Percentiles rank a stretch among this genome's conserved stretches.
Conservation (phyloP, 1,140 invertebrate genomes). For the Magallana angulata region DNA sequence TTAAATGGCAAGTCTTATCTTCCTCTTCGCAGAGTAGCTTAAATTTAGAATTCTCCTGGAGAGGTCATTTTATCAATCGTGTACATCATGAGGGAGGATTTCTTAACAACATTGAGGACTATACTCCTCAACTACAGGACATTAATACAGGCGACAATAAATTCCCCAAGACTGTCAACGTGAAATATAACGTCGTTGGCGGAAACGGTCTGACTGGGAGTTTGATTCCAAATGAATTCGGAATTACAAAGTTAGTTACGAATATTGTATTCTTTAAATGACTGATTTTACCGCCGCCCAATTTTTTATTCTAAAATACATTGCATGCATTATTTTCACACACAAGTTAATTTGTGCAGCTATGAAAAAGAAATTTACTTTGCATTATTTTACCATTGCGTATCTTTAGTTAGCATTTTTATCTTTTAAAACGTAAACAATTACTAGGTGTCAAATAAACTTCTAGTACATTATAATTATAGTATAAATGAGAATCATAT, state of each 20-base stretch:
- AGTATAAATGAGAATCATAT: too few relatives aligned
- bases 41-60: conserved; percentile 49
- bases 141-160: background rate
- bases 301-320: background rate
- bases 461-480: too few relatives aligned
- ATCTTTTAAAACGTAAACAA: too few relatives aligned
- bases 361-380: too few relatives aligned
- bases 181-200: conserved; percentile 40
- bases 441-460: too few relatives aligned
- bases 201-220: conserved; percentile 52
- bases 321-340: background rate
- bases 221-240: conserved; percentile 57
- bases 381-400: too few relatives aligned
- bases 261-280: background rate
- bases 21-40: conserved; percentile 8
- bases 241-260: conserved; percentile 51
- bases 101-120: conserved; percentile 52
- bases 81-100: conserved; percentile 58
- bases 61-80: conserved; percentile 54
- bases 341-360: background rate
- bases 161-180: conserved; percentile 46
- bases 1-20: conserved; percentile 42
- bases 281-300: background rate
- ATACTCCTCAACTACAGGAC: conserved; percentile 54
- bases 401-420: too few relatives aligned